Base-by-base conservation (phyloP, 2,113 vertebrate genomes). In the Crotalus viridis region DNA sequence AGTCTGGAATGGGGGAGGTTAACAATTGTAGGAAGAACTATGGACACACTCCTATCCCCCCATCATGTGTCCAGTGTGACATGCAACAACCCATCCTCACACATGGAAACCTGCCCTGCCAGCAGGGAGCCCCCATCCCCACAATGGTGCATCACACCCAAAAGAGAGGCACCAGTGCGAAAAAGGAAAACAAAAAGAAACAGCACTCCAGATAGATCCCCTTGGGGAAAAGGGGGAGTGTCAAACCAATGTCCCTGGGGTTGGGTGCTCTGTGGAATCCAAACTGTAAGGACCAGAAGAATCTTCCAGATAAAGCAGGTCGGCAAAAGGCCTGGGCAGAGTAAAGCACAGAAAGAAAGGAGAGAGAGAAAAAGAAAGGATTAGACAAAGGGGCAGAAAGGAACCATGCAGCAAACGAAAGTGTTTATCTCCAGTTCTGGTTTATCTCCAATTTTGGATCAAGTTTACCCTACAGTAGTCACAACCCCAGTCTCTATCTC, bases 231-330 rank as follows among this genome's bases (percentile, higher is more conserved):
- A 90, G 21, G 43, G 74, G 81, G 28, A 0, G 64, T 4, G 22
- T 98, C 97, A 98, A 95, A 98, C 98, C 95, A 98, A 96, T 46
- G 98, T 98, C 87, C 98, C 98, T 2, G 98, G 98, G 91, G 98
- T 97, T 3, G 97, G 98, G 92, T 97, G 97, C 92, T 98, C 98
- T 92, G 94, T 93, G 33, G 93, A 93, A 43, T 93, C 96, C 88
- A 96, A 94, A 91, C 93, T 95, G 87, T 96, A 96, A 86, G 97
- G 96, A 93, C 98, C 98, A 96, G 98, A 97, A 97, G 98, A 98
- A 94, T 97, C 95, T 92, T 97, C 97, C 33, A 97, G 97, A 89
- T 97, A 98, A 91, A 98, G 96, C 26, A 98, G 97, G 88, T 97
- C 94, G 85, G 98, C 97, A 93, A 96, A 94, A 94, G 97, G 97